Evolutionary conservation across 2,797 vertebrate species (phyloP).

Genomic region (Myoxocephalus aenaeus): DNA sequence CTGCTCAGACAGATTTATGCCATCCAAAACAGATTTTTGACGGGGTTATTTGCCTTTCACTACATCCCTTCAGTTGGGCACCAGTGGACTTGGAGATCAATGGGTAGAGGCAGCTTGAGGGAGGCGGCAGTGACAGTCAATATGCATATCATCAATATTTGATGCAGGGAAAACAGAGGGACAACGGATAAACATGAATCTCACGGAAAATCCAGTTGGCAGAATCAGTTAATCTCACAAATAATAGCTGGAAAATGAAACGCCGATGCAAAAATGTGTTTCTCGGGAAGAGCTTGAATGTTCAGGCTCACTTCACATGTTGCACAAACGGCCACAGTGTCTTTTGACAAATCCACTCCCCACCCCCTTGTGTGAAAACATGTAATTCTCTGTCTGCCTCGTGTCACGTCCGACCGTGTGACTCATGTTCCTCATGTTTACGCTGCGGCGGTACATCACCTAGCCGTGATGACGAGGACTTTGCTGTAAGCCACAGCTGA

Average conservation of each 20-base stretch:
- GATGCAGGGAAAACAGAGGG: conserved; percentile 50
- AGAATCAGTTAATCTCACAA: conserved; percentile 46
- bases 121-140: conserved; percentile 40
- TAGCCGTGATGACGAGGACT: conserved; percentile 59
- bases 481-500: conserved; percentile 62
- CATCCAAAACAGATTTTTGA: not conserved
- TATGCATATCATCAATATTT: conserved; percentile 65
- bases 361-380: conserved; percentile 6
- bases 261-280: not conserved
- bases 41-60: conserved; percentile 11
- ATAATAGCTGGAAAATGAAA: conserved; percentile 34
- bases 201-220: conserved; percentile 30
- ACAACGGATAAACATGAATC: conserved; percentile 43
- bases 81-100: conserved; percentile 24
- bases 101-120: conserved; percentile 19
- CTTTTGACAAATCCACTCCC: conserved; percentile 36
- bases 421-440: conserved; percentile 65
- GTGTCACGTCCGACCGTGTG: conserved; percentile 48
- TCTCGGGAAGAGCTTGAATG: too few species aligned
- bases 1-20: not conserved
- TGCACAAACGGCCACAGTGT: conserved; percentile 25
- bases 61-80: conserved; percentile 23
- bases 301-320: conserved; percentile 22
- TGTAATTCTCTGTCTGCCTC: conserved; percentile 53
- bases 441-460: conserved; percentile 54